phyloP scores from a whole-genome alignment of 2,797 vertebrate species.

The Galago senegalensis region DNA sequence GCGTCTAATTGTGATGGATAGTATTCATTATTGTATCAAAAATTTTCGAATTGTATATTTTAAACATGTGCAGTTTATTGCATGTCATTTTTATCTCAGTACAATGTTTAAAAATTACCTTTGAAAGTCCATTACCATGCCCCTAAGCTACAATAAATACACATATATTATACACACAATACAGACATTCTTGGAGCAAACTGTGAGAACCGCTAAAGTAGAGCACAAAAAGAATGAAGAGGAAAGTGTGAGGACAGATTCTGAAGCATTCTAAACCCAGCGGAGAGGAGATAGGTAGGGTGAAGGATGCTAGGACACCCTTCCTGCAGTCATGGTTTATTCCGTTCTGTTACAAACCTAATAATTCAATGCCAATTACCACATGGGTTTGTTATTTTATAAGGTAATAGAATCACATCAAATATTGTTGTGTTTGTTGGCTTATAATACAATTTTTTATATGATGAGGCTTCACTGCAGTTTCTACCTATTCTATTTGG shows the following conservation, averaged over 20 bases:
- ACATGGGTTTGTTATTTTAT: background rate
- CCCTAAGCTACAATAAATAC: background rate
- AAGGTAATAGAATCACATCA: slow-evolving; percentile 4
- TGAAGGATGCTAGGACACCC: background rate
- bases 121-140: slow-evolving; percentile 15
- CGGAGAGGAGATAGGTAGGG: background rate
- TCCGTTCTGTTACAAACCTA: background rate
- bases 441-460: slow-evolving; percentile 54
- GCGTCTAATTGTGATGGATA: no score
- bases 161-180: background rate
- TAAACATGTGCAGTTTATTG: background rate
- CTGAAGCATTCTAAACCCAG: background rate
- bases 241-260: background rate
- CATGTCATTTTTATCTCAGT: background rate
- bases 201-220: background rate
- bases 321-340: background rate
- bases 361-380: background rate
- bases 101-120: background rate
- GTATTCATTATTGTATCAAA: background rate
- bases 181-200: background rate
- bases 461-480: background rate
- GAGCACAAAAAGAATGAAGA: background rate
- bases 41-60: background rate
- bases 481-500: slow-evolving; percentile 8
- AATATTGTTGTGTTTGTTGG: background rate